A percentile compares a stretch with the other conserved stretches of the same genome.
Evolutionary conservation across 92 coral and sea anemone genomes (phyloP).

Genomic region (Epizoanthus rinbou): DNA sequence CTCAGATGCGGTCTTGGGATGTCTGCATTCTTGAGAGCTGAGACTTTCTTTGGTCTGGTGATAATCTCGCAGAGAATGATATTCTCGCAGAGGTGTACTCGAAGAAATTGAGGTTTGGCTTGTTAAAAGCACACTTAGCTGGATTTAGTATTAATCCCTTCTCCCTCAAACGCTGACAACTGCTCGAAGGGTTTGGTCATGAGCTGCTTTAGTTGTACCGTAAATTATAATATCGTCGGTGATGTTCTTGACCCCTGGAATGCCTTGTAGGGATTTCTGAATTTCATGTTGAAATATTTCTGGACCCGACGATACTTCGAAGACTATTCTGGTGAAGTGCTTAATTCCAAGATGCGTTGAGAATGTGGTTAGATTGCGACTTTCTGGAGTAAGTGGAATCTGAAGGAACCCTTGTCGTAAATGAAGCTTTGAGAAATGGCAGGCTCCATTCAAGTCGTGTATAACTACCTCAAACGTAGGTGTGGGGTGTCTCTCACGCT

Average conservation of each 20-base stretch:
- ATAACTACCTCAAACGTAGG: slow-evolving; percentile 61
- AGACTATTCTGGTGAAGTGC: slow-evolving; percentile 57
- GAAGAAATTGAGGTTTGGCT: slow-evolving; percentile 51
- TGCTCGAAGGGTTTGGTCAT: slow-evolving; percentile 44
- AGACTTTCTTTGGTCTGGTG: slow-evolving; percentile 62
- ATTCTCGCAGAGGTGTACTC: slow-evolving; percentile 57
- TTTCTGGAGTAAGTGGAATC: slow-evolving; percentile 53
- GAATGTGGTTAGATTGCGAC: slow-evolving; percentile 64
- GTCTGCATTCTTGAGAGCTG: slow-evolving; percentile 40
- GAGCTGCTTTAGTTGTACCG: slow-evolving; percentile 60
- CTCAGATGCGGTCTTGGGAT: slow-evolving; percentile 60
- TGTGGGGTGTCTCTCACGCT: slow-evolving; percentile 59
- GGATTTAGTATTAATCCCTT: slow-evolving; percentile 57
- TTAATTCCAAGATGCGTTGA: slow-evolving; percentile 58
- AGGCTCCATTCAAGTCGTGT: slow-evolving; percentile 51
- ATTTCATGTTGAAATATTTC: slow-evolving; percentile 63
- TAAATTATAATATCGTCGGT: slow-evolving; percentile 56
- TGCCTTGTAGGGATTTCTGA: slow-evolving; percentile 49
- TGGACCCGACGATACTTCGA: slow-evolving; percentile 48
- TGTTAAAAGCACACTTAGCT: slow-evolving; percentile 51
- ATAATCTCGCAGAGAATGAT: slow-evolving; percentile 50
- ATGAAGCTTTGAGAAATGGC: slow-evolving; percentile 60
- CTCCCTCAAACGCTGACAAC: slow-evolving; percentile 53
- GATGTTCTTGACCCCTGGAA: slow-evolving; percentile 52
- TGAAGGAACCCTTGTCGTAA: slow-evolving; percentile 64